Conservation (phyloP, 2,888 invertebrate species). For the Lordiphosa andalusiaca region DNA sequence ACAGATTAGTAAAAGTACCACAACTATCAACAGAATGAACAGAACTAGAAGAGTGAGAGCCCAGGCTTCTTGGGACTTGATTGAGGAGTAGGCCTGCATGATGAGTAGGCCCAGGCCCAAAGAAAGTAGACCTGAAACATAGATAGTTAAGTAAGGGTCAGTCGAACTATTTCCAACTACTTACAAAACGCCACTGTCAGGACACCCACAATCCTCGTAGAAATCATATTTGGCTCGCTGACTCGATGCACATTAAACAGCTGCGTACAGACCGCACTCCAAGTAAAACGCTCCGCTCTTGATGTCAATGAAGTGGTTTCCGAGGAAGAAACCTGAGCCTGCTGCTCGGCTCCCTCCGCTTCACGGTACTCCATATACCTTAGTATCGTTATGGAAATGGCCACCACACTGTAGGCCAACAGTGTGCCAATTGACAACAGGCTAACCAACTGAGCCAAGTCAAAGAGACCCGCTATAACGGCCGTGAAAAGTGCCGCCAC, state of each 20-base stretch:
- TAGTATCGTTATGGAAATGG: constrained; percentile 90
- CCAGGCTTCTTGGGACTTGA: constrained; percentile 67
- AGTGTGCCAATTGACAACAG: constrained; percentile 95
- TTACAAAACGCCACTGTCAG: constrained; percentile 74
- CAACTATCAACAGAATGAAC: constrained; percentile 53
- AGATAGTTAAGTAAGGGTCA: neutral
- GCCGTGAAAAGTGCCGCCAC: constrained; percentile 88
- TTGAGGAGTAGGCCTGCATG: constrained; percentile 66
- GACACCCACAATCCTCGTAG: constrained; percentile 74
- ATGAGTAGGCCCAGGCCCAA: constrained; percentile 72
- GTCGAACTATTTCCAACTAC: constrained; percentile 16
- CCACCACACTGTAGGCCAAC: constrained; percentile 93
- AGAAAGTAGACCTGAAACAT: constrained; percentile 67
- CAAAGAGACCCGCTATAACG: constrained; percentile 89
- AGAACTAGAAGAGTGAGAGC: constrained; percentile 58
- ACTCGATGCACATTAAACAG: constrained; percentile 73
- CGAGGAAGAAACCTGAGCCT: constrained; percentile 21
- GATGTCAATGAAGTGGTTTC: constrained; percentile 70
- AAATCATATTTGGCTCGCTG: constrained; percentile 62
- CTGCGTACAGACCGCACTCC: constrained; percentile 57
- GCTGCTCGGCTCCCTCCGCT: constrained; percentile 27
- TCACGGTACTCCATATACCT: constrained; percentile 78
- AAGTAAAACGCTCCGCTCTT: constrained; percentile 54
- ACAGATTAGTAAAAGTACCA: constrained; percentile 71
- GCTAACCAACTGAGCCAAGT: constrained; percentile 90